phyloP scores from a whole-genome alignment of 2,797 vertebrate species.

The Lagocephalus sceleratus region DNA sequence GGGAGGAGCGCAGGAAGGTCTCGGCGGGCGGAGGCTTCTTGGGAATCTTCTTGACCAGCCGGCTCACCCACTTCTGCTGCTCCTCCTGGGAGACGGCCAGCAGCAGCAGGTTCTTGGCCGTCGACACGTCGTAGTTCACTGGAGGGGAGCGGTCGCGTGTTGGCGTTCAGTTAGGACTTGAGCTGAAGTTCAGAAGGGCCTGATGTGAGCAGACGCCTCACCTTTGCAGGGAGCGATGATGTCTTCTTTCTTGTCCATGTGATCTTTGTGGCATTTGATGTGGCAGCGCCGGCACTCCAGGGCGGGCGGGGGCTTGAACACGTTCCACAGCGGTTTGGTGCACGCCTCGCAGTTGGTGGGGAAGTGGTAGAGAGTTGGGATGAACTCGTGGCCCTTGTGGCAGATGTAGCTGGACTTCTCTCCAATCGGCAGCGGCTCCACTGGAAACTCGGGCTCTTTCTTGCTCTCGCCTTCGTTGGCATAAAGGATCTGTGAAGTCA shows the following conservation, averaged over 20 bases:
- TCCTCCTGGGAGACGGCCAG: conserved; percentile 93
- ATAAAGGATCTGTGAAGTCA: conserved; percentile 85
- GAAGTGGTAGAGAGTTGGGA: conserved; percentile 96
- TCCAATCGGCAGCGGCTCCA: conserved; percentile 79
- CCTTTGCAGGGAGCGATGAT: conserved; percentile 89
- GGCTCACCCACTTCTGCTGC: conserved; percentile 98
- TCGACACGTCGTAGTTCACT: conserved; percentile 98
- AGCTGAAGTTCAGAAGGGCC: too few species aligned
- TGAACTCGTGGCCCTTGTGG: conserved; percentile 97
- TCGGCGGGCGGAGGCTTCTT: conserved; percentile 93
- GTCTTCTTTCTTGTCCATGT: conserved; percentile 96
- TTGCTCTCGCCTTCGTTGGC: conserved; percentile 99
- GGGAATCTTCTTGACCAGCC: conserved; percentile 96
- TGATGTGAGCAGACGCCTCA: not conserved
- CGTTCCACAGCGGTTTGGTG: conserved; percentile 92
- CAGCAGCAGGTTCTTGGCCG: conserved; percentile 95
- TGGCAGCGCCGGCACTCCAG: conserved; percentile 96
- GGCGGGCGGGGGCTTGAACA: conserved; percentile 96
- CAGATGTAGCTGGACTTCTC: conserved; percentile 93
- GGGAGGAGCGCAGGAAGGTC: conserved; percentile 91
- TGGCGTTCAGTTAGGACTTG: too few species aligned
- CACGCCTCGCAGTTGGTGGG: conserved; percentile 96
- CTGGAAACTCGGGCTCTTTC: conserved; percentile 88
- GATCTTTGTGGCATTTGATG: conserved; percentile 97
- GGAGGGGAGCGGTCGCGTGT: not conserved